Evolutionary conservation across 2,113 vertebrate genomes (phyloP).

Genomic region (Vulpes vulpes): DNA sequence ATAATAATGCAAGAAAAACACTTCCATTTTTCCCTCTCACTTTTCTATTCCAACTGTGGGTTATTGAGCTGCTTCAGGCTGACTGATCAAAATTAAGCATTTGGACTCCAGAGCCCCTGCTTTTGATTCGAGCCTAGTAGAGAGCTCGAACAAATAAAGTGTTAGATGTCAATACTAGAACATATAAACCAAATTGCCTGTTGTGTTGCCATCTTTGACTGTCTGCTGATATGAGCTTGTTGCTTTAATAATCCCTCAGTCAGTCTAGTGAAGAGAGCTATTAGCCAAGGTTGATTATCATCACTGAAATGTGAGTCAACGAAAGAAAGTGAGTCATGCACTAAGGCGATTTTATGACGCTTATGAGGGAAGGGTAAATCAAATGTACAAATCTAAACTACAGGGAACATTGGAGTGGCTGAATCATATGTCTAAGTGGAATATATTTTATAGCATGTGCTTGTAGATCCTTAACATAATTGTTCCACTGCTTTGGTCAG

Average conservation of each 20-base stretch:
- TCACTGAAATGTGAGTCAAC: slow-evolving; percentile 81
- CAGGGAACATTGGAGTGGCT: slow-evolving; percentile 63
- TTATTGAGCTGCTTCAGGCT: neutral
- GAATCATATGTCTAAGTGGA: slow-evolving; percentile 52
- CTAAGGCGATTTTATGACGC: slow-evolving; percentile 84
- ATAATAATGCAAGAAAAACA: neutral
- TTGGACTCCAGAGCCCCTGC: neutral
- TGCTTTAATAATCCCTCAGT: slow-evolving; percentile 77
- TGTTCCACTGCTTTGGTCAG: slow-evolving; percentile 18
- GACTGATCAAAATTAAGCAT: neutral
- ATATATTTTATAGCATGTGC: slow-evolving; percentile 42
- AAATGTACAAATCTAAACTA: slow-evolving; percentile 73
- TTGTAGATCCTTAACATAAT: slow-evolving; percentile 48
- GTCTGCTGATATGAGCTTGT: slow-evolving; percentile 41
- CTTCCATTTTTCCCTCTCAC: neutral
- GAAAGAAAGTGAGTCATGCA: slow-evolving; percentile 84
- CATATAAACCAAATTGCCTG: neutral
- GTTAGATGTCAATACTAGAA: neutral
- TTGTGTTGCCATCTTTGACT: neutral
- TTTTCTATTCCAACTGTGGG: neutral
- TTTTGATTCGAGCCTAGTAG: neutral
- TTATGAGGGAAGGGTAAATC: slow-evolving; percentile 80
- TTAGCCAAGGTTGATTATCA: slow-evolving; percentile 85
- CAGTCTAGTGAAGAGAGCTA: slow-evolving; percentile 81
- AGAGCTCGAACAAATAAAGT: neutral